Percentiles rank a stretch among this genome's conserved stretches.
These are phyloP conservation scores for Doris montereyensis DNA, from an alignment of 2,888 invertebrate genomes.

Conservation along the genomic window DNA sequence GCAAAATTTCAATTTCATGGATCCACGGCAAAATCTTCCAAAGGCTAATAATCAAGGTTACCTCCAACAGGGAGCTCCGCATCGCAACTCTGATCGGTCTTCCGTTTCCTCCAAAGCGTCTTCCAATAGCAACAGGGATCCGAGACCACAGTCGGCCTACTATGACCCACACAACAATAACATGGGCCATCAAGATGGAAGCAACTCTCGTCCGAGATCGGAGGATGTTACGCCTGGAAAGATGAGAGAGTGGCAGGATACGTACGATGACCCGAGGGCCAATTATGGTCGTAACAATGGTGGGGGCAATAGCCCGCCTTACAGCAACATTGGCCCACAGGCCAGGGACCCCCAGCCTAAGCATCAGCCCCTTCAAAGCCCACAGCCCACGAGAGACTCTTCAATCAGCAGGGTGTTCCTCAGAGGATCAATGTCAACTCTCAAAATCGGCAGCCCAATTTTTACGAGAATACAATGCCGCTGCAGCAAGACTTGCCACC, in stretches of 20 bases:
- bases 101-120: constrained; percentile 54
- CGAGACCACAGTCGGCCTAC: constrained; percentile 63
- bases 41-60: not conserved
- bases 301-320: constrained; percentile 47
- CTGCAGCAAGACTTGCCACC: constrained; percentile 57
- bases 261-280: constrained; percentile 50
- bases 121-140: constrained; percentile 52
- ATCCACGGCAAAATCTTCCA: not conserved
- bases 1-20: not conserved
- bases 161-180: constrained; percentile 48
- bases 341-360: constrained; percentile 37
- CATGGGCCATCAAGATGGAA: constrained; percentile 53
- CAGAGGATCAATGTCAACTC: constrained; percentile 59
- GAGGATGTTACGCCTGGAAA: constrained; percentile 59
- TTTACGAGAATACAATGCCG: constrained; percentile 65
- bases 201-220: constrained; percentile 57
- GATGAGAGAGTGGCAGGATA: constrained; percentile 65
- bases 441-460: constrained; percentile 59
- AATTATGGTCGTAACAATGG: constrained; percentile 2
- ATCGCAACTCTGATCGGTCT: constrained; percentile 47
- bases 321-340: constrained; percentile 49
- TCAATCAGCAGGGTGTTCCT: constrained; percentile 28
- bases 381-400: constrained; percentile 44
- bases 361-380: constrained; percentile 35
- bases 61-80: constrained; percentile 40